Conservation (phyloP, 2,797 vertebrate species). For the Eulemur albifrons region DNA sequence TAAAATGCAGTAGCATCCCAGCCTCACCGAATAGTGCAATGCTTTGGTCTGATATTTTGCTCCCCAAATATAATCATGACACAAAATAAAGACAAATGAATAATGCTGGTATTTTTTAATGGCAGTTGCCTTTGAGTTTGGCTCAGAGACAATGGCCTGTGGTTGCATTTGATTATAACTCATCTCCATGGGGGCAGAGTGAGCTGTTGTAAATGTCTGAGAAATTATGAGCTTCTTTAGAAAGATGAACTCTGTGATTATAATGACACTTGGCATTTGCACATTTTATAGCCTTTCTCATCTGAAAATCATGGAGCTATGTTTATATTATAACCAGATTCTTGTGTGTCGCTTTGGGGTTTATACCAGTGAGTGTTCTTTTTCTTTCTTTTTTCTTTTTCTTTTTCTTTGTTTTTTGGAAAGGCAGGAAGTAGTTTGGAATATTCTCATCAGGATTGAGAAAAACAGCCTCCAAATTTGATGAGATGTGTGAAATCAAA, state of each 20-base stretch:
- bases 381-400: not conserved
- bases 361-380: not conserved
- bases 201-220: slow-evolving; percentile 66
- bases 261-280: slow-evolving; percentile 73
- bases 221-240: slow-evolving; percentile 74
- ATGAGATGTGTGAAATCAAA: not conserved
- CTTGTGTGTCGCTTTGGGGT: not conserved
- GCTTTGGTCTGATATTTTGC: not conserved
- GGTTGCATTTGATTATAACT: slow-evolving; percentile 71
- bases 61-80: not conserved
- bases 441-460: not conserved
- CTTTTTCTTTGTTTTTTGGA: not conserved
- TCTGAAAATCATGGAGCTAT: slow-evolving; percentile 56
- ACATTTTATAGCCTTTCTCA: slow-evolving; percentile 66
- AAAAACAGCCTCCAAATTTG: not conserved
- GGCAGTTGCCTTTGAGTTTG: slow-evolving; percentile 59
- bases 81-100: slow-evolving; percentile 62
- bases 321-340: slow-evolving; percentile 60
- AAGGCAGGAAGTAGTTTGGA: not conserved
- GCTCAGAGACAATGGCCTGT: slow-evolving; percentile 60
- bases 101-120: slow-evolving; percentile 60
- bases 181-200: slow-evolving; percentile 52
- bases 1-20: not conserved
- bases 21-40: not conserved
- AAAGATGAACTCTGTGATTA: slow-evolving; percentile 69